phyloP scores from a whole-genome alignment of 2,888 invertebrate species.

The Pandemis heparana region DNA sequence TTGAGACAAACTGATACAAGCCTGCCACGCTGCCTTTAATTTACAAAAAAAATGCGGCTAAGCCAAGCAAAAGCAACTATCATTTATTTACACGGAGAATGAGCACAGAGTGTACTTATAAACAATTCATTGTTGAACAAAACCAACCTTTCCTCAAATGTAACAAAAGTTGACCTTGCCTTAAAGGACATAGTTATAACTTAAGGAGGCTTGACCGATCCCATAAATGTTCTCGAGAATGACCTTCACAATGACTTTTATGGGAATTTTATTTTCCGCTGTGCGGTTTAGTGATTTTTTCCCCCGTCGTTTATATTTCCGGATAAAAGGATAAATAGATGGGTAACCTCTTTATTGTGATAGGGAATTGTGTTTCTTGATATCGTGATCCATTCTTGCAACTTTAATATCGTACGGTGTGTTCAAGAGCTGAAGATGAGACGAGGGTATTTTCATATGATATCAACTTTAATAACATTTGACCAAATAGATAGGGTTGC shows the following conservation, averaged over 20 bases:
- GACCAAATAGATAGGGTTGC: no score
- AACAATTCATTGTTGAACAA: conserved; percentile 11
- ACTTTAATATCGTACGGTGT: neutral
- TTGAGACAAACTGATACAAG: no score
- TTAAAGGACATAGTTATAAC: conserved; percentile 16
- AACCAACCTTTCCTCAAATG: neutral
- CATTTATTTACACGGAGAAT: neutral
- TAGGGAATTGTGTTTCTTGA: conserved; percentile 1
- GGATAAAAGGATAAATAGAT: conserved; percentile 27
- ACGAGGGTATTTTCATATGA: neutral
- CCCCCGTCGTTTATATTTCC: conserved; percentile 30
- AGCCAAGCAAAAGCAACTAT: neutral
- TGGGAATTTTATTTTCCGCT: conserved; percentile 39
- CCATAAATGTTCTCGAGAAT: conserved; percentile 34
- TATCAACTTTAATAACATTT: no score
- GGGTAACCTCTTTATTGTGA: conserved; percentile 12
- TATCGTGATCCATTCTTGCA: neutral
- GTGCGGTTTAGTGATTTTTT: conserved; percentile 35
- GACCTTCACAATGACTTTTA: conserved; percentile 36
- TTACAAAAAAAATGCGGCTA: neutral
- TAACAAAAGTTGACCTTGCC: conserved; percentile 25
- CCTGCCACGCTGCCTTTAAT: no score
- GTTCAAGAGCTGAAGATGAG: neutral
- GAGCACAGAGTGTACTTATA: conserved; percentile 1
- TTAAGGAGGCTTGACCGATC: conserved; percentile 32